Evolutionary conservation across 1,140 invertebrate species (phyloP).

Genomic region (Zophobas morio): DNA sequence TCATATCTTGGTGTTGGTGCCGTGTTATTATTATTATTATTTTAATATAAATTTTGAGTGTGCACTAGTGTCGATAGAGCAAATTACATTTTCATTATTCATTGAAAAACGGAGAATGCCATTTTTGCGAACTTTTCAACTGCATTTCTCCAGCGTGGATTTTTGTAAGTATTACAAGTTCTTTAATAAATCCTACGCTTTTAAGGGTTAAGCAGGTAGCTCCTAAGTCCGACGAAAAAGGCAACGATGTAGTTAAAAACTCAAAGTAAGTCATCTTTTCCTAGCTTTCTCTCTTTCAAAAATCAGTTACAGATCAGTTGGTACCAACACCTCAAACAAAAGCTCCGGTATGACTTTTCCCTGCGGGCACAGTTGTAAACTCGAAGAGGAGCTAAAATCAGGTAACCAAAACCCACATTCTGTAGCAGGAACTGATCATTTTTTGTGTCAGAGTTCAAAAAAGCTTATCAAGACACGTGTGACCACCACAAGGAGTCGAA

Average conservation of each 20-base stretch:
- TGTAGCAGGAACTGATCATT: neutral
- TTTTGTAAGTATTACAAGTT: neutral
- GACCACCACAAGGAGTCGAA: slow-evolving; percentile 57
- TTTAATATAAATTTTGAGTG: too few species aligned
- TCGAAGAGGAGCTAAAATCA: slow-evolving; percentile 51
- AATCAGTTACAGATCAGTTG: neutral
- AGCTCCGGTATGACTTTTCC: slow-evolving; percentile 27
- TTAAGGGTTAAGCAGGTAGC: slow-evolving; percentile 3
- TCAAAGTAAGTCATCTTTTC: neutral
- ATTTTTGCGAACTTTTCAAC: too few species aligned
- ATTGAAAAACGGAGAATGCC: too few species aligned
- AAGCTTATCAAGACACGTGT: slow-evolving; percentile 48
- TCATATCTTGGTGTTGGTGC: too few species aligned
- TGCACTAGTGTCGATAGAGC: too few species aligned
- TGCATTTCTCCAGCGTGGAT: too few species aligned
- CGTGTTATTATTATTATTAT: too few species aligned
- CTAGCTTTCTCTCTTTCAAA: neutral
- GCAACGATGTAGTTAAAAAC: slow-evolving; percentile 7
- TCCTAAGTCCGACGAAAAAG: neutral
- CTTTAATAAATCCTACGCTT: neutral
- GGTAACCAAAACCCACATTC: slow-evolving; percentile 14
- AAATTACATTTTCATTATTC: too few species aligned
- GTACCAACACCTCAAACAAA: slow-evolving; percentile 12
- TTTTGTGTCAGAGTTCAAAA: slow-evolving; percentile 48
- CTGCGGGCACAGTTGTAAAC: slow-evolving; percentile 47